Percentiles rank a stretch among this genome's conserved stretches.
These are phyloP conservation scores for Serrognathus titanus DNA, from an alignment of 2,888 invertebrate genomes.

Conservation along the genomic window DNA sequence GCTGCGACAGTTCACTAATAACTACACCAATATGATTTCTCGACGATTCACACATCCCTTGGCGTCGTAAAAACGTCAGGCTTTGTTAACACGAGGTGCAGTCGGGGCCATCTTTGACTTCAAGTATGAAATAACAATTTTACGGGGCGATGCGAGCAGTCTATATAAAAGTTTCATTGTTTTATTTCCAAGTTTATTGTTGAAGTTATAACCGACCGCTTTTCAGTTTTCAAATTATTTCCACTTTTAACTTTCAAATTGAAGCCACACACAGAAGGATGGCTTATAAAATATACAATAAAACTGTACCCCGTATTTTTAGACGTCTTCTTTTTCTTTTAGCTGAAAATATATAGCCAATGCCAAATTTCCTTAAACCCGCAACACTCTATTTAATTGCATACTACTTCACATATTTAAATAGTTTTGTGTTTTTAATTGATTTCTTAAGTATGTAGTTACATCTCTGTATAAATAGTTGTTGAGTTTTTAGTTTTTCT, in stretches of 20 bases:
- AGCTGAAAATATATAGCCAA: too few species aligned
- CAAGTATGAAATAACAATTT: conserved; percentile 27
- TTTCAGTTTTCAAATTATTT: not conserved
- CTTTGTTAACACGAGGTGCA: conserved; percentile 5
- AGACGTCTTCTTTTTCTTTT: too few species aligned
- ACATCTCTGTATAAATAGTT: too few species aligned
- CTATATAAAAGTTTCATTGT: conserved; percentile 30
- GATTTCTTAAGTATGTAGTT: too few species aligned
- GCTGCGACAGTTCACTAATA: conserved; percentile 22
- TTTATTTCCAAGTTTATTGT: conserved; percentile 21
- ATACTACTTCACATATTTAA: too few species aligned
- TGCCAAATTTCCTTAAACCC: too few species aligned
- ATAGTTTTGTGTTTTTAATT: too few species aligned
- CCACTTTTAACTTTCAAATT: conserved; percentile 1
- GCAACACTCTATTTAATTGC: too few species aligned
- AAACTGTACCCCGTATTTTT: too few species aligned
- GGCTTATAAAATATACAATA: too few species aligned
- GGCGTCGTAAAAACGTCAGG: conserved; percentile 29
- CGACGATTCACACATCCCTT: conserved; percentile 29
- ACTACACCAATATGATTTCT: conserved; percentile 27
- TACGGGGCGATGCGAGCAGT: conserved; percentile 21
- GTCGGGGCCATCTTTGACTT: conserved; percentile 13
- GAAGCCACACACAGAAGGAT: not conserved
- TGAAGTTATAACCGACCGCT: conserved; percentile 6
- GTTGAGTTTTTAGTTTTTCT: too few species aligned